Evolutionary conservation across 35 echinoderm and acorn worm species (phyloP).

Genomic region (Holothuria glaberrima): DNA sequence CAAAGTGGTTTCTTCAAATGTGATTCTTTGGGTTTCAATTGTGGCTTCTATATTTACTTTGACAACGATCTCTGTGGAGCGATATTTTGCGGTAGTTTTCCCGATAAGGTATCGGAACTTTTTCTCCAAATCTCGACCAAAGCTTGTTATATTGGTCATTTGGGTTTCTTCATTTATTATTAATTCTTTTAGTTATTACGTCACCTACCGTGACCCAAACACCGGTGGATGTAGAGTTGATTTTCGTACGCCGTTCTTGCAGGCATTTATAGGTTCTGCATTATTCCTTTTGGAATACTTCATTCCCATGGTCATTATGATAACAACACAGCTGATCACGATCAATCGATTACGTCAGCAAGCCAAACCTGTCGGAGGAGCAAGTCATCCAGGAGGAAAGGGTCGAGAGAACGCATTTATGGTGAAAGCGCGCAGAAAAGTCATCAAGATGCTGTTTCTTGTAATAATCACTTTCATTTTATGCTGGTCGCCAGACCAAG

Average conservation of each 20-base stretch:
- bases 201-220: constrained; percentile 22
- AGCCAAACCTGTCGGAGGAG: constrained; percentile 20
- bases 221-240: constrained; percentile 46
- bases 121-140: constrained; percentile 48
- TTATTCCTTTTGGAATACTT: constrained; percentile 78
- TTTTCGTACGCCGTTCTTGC: constrained; percentile 37
- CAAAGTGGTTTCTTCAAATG: constrained; percentile 59
- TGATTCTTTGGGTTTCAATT: constrained; percentile 82
- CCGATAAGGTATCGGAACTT: constrained; percentile 71
- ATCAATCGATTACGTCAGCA: constrained; percentile 62
- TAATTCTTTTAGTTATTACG: constrained; percentile 52
- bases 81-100: constrained; percentile 84
- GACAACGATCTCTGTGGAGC: constrained; percentile 74
- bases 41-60: constrained; percentile 74
- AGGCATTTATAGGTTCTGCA: constrained; percentile 51
- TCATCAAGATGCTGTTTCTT: constrained; percentile 80
- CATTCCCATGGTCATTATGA: constrained; percentile 83
- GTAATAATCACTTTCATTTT: constrained; percentile 87
- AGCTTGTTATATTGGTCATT: constrained; percentile 48
- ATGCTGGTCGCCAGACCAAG: constrained; percentile 83
- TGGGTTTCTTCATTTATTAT: constrained; percentile 65
- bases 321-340: constrained; percentile 63
- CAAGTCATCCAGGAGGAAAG: not conserved
- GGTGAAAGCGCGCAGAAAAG: constrained; percentile 56
- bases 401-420: constrained; percentile 43